phyloP scores from a whole-genome alignment of 1,140 invertebrate genomes.

The Parasteatoda tepidariorum region DNA sequence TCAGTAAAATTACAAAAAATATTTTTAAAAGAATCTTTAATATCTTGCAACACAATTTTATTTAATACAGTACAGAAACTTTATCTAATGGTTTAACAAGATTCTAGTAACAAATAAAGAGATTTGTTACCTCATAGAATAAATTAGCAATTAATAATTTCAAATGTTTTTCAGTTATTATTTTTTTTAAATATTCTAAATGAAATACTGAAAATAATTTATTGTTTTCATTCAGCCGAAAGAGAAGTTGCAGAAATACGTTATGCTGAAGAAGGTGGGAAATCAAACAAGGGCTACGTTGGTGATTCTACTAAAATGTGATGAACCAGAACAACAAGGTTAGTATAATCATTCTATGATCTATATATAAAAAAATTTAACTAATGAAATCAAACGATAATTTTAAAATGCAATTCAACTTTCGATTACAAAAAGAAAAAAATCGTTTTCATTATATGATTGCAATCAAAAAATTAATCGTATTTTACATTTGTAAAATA shows the following conservation, averaged over 20 bases:
- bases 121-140: not conserved
- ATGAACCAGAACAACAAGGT: not conserved
- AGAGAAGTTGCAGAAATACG: conserved; percentile 39
- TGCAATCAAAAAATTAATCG: too few relatives aligned
- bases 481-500: too few relatives aligned
- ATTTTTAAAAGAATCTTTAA: too few relatives aligned
- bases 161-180: not conserved
- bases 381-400: too few relatives aligned
- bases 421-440: too few relatives aligned
- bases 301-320: conserved; percentile 9
- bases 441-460: too few relatives aligned
- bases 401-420: too few relatives aligned
- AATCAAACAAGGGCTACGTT: conserved; percentile 16
- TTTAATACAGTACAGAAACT: too few relatives aligned
- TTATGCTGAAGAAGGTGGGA: conserved; percentile 55
- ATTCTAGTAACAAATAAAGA: not conserved
- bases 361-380: too few relatives aligned
- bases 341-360: not conserved
- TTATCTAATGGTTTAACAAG: too few relatives aligned
- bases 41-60: too few relatives aligned
- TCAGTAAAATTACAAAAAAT: too few relatives aligned
- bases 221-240: conserved; percentile 12
- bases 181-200: not conserved
- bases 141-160: not conserved
- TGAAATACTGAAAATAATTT: not conserved